Evolutionary conservation across 2,888 invertebrate species (phyloP).

Genomic region (Pyralis farinalis): DNA sequence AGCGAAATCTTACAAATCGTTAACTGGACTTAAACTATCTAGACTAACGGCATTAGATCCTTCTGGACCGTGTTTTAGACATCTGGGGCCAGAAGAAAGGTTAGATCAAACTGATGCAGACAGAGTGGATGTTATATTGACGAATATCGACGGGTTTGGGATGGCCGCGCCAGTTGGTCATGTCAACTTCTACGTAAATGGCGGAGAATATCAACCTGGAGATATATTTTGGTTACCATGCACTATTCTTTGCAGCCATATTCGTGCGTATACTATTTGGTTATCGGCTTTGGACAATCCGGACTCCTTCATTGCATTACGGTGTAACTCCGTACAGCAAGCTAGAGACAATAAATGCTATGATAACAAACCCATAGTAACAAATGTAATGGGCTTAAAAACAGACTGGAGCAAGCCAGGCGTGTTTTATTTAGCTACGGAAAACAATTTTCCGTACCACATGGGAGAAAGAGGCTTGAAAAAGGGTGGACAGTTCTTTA

Average conservation of each 20-base stretch:
- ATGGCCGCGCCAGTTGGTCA: constrained; percentile 24
- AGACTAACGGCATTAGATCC: constrained; percentile 27
- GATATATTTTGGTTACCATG: constrained; percentile 28
- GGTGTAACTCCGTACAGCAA: constrained; percentile 36
- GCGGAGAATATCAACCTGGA: constrained; percentile 25
- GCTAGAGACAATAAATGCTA: constrained; percentile 32
- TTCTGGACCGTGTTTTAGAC: constrained; percentile 27
- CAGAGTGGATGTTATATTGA: constrained; percentile 24
- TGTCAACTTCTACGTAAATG: constrained; percentile 18
- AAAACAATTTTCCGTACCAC: constrained; percentile 27
- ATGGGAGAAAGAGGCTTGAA: constrained; percentile 32
- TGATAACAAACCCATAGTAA: constrained; percentile 24
- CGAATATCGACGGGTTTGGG: constrained; percentile 27
- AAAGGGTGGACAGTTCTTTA: constrained; percentile 24
- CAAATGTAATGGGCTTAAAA: constrained; percentile 22
- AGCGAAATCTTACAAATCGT: constrained; percentile 21
- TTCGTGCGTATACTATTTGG: constrained; percentile 28
- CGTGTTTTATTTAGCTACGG: constrained; percentile 31
- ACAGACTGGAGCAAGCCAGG: constrained; percentile 26
- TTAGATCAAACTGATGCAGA: constrained; percentile 29
- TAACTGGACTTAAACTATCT: constrained; percentile 26
- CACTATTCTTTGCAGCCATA: constrained; percentile 30
- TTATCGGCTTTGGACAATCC: constrained; percentile 27
- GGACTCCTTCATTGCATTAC: constrained; percentile 28
- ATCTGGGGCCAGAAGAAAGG: constrained; percentile 23